A percentile compares a stretch with the other conserved stretches of the same genome.
These are phyloP conservation scores for Gymnocheta viridis DNA, from an alignment of 2,888 invertebrate species.

Conservation along the genomic window DNA sequence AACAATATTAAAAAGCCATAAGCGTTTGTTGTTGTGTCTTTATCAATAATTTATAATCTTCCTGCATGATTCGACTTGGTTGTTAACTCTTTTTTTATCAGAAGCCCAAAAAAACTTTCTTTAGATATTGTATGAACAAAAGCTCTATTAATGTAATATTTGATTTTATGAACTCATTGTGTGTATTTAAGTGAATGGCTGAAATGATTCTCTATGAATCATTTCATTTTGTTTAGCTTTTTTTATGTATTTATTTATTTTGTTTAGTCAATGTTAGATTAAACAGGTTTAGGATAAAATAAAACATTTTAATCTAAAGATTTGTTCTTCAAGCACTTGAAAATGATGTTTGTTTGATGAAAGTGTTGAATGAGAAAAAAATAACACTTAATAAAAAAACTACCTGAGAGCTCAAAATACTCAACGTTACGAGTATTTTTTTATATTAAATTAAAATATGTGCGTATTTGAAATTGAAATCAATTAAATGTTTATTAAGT, in stretches of 20 bases:
- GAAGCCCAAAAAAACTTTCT: slow-evolving; percentile 19
- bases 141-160: slow-evolving; percentile 20
- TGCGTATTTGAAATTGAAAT: neutral
- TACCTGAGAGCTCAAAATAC: neutral
- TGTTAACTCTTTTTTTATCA: slow-evolving; percentile 6
- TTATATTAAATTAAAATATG: too few relatives aligned
- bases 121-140: slow-evolving; percentile 33
- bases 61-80: slow-evolving; percentile 6
- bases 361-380: slow-evolving; percentile 14
- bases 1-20: slow-evolving; percentile 44
- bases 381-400: neutral
- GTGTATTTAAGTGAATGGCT: slow-evolving; percentile 27
- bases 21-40: neutral
- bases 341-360: slow-evolving; percentile 24
- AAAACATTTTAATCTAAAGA: neutral
- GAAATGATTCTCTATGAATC: slow-evolving; percentile 53
- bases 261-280: slow-evolving; percentile 9
- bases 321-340: slow-evolving; percentile 21
- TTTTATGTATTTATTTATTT: slow-evolving; percentile 5
- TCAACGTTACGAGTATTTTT: neutral
- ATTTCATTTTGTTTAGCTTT: slow-evolving; percentile 15
- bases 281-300: slow-evolving; percentile 48
- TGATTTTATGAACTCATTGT: slow-evolving; percentile 55
- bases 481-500: neutral
- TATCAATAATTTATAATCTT: slow-evolving; percentile 51